Evolutionary conservation across 2,888 invertebrate species (phyloP), one percentile per base, ranked within the genome.

Genomic region (Rhopalosiphum nymphaeae): DNA sequence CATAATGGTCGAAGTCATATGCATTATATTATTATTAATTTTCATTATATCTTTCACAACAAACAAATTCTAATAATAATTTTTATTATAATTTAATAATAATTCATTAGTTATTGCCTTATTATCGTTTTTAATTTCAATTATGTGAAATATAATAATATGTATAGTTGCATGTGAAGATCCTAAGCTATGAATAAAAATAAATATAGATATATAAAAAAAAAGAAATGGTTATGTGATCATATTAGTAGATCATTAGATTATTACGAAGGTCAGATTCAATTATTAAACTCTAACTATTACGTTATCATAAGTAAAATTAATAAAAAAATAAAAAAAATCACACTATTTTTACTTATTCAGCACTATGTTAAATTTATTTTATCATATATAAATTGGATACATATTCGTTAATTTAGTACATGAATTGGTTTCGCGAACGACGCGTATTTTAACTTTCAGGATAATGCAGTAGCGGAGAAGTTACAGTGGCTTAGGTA

Each of bases 291-390:
- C 36, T 78, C n/a, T 0, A 36, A 36, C 9, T 36, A 36, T 78
- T 78, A 78, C 9, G 36, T 78, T 78, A 78, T 36, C 36, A 78
- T 78, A 78, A 9, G 9, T 42, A 21, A 36, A 67, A 67, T n/a
- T 16, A 67, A 67, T n/a, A n/a, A 67, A 78, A 67, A 78, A 78
- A 78, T 78, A 36, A 36, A 78, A 78, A 78, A 78, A 78, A 78
- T 78, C 78, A 78, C 25, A 9, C 21, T 7, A 36, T 36, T 78
- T 78, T 78, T 36, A 36, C 21, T 78, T 36, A 36, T 21, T 78
- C 78, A 78, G 78, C 78, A 36, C 21, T 78, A 36, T 78, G 21
- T 78, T 36, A 36, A 21, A 78, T 36, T 78, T 36, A 78, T 78
- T 78, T 21, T 78, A 78, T 36, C 9, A 21, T 21, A 21, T 36